Evolutionary conservation across 2,888 invertebrate genomes (phyloP).

Genomic region (Pammene fasciana): DNA sequence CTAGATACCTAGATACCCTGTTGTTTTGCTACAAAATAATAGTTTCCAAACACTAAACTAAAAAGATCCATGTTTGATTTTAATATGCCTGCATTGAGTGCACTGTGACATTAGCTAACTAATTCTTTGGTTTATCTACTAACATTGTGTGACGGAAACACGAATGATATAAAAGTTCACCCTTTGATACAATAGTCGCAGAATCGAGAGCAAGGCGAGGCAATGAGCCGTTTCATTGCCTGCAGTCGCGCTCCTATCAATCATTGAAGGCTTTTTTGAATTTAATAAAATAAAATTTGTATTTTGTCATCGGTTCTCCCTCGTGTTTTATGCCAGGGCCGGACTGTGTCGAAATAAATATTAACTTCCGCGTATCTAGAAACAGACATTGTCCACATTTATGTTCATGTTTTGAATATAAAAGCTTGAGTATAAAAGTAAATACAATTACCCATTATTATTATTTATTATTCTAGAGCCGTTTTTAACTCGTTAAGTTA

Average conservation of each 20-base stretch:
- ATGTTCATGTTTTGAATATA: no score
- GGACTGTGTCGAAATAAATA: slow-evolving; percentile 50
- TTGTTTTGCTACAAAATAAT: no score
- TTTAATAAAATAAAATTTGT: slow-evolving; percentile 85
- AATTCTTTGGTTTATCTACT: not conserved
- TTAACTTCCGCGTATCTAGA: not conserved
- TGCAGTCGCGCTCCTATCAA: slow-evolving; percentile 81
- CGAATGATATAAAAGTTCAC: slow-evolving; percentile 15
- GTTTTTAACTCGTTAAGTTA: no score
- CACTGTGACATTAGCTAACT: no score
- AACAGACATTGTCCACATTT: no score
- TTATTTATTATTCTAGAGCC: no score
- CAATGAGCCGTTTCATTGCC: slow-evolving; percentile 66
- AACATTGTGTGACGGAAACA: not conserved
- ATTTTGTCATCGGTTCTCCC: slow-evolving; percentile 83
- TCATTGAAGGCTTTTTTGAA: slow-evolving; percentile 83
- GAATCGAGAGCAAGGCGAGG: slow-evolving; percentile 12
- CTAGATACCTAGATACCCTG: no score
- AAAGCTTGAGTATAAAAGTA: not conserved
- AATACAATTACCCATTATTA: not conserved
- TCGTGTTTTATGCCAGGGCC: slow-evolving; percentile 69
- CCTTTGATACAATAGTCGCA: slow-evolving; percentile 27
- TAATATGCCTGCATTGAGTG: no score
- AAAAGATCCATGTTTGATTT: no score
- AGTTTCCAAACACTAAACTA: no score